Conservation (phyloP, 1,140 invertebrate species). For the Papilio helenus region DNA sequence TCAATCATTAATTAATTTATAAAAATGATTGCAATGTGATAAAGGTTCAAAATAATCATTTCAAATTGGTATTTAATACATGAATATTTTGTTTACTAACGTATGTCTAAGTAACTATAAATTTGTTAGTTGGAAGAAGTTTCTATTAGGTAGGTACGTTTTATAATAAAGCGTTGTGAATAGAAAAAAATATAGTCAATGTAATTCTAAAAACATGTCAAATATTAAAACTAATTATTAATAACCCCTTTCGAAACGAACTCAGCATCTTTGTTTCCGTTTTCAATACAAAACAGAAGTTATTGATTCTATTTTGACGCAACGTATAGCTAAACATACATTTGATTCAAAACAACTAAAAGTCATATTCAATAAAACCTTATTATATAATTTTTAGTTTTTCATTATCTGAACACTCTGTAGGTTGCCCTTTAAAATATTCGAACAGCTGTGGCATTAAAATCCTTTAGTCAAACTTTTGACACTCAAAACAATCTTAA, state of each 20-base stretch:
- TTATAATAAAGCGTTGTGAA: not conserved
- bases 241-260: not conserved
- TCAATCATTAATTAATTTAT: not conserved
- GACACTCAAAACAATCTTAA: not conserved
- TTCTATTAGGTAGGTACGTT: too few species aligned
- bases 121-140: too few species aligned
- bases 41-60: too few species aligned
- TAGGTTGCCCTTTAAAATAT: not conserved
- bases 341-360: not conserved
- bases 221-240: not conserved
- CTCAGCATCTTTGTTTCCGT: not conserved
- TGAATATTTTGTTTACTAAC: not conserved
- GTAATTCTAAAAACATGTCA: too few species aligned
- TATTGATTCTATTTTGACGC: not conserved
- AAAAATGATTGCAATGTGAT: too few species aligned
- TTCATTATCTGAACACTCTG: not conserved
- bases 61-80: too few species aligned
- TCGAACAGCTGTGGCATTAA: not conserved
- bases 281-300: not conserved
- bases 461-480: not conserved
- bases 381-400: not conserved
- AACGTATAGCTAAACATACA: not conserved
- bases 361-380: not conserved
- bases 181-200: too few species aligned
- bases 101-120: too few species aligned